Conservation (phyloP, 2,888 invertebrate species). For the Alsophila aescularia region DNA sequence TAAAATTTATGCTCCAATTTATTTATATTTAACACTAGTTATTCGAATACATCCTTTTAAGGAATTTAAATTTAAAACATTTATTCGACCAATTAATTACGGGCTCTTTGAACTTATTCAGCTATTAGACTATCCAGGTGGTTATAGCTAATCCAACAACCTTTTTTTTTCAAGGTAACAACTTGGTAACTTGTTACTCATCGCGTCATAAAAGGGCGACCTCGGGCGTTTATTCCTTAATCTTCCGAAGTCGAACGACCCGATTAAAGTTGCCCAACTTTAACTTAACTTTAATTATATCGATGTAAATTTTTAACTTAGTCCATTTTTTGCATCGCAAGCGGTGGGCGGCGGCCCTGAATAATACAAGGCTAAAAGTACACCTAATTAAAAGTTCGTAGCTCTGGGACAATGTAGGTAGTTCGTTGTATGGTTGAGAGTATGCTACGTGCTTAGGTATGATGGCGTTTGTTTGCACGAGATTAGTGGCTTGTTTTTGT, state of each 20-base stretch:
- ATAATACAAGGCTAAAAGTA: constrained; percentile 24
- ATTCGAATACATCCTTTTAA: too few species aligned
- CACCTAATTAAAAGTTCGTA: constrained; percentile 32
- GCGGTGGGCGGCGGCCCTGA: constrained; percentile 18
- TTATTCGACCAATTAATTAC: too few species aligned
- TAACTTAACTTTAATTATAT: constrained; percentile 26
- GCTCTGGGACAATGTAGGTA: constrained; percentile 18
- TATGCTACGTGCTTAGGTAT: constrained; percentile 1
- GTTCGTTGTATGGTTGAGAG: constrained; percentile 7
- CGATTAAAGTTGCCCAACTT: constrained; percentile 26
- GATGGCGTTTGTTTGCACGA: not conserved
- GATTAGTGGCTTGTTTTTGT: not conserved
- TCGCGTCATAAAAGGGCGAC: constrained; percentile 7
- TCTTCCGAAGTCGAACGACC: constrained; percentile 17
- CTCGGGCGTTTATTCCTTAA: constrained; percentile 7
- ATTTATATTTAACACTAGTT: too few species aligned
- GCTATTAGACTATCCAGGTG: too few species aligned
- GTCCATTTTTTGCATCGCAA: constrained; percentile 21
- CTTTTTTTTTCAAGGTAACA: constrained; percentile 1
- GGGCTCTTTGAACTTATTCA: too few species aligned
- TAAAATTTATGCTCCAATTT: too few species aligned
- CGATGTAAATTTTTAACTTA: constrained; percentile 24
- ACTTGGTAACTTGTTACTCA: constrained; percentile 5
- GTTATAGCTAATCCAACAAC: not conserved
- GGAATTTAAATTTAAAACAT: too few species aligned